phyloP scores from a whole-genome alignment of 2,888 invertebrate species.

The Eilema caniola region DNA sequence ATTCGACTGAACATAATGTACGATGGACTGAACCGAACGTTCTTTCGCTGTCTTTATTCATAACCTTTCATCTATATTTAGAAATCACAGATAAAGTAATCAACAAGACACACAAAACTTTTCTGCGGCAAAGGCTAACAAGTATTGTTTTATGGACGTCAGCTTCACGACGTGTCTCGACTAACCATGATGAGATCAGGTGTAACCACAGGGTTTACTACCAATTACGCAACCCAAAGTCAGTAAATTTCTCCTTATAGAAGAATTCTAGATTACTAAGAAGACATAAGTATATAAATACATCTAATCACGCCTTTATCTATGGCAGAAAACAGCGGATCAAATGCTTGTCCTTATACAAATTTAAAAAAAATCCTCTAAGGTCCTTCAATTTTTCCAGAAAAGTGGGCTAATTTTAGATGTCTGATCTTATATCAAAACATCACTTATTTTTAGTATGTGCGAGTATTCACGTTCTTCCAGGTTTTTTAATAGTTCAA shows the following conservation, averaged over 20 bases:
- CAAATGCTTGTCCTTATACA: no score
- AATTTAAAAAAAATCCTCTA: no score
- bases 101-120: neutral
- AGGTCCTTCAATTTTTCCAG: no score
- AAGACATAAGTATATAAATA: no score
- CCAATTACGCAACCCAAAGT: conserved; percentile 2
- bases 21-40: no score
- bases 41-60: no score
- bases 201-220: neutral
- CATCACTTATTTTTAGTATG: no score
- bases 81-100: neutral
- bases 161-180: neutral
- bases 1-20: no score
- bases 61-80: neutral
- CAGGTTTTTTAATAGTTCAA: neutral
- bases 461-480: neutral
- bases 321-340: neutral
- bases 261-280: neutral
- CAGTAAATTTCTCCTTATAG: neutral
- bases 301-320: neutral
- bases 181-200: neutral
- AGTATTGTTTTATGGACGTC: neutral
- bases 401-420: neutral
- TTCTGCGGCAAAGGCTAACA: neutral
- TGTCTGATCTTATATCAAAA: no score